phyloP scores from a whole-genome alignment of 2,113 vertebrate species.

The Pelobates fuscus region DNA sequence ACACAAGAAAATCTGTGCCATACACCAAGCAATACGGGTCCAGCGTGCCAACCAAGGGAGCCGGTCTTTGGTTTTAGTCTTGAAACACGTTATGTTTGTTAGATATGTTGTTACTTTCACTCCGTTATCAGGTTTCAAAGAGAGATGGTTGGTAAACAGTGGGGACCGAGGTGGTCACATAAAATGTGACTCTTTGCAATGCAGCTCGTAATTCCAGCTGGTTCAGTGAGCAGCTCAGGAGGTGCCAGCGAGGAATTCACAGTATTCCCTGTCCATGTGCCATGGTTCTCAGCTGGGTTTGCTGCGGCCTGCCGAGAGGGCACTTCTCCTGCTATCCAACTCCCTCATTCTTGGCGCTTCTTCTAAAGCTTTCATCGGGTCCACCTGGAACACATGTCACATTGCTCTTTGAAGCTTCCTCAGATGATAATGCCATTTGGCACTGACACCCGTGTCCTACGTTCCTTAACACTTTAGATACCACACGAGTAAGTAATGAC shows the following conservation, averaged over 20 bases:
- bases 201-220: background rate
- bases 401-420: background rate
- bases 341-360: background rate
- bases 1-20: no score
- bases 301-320: background rate
- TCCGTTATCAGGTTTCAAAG: no score
- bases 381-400: slow-evolving; percentile 22
- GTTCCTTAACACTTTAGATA: background rate
- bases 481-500: no score
- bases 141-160: no score
- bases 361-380: background rate
- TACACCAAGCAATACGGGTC: no score
- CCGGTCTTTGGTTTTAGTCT: no score
- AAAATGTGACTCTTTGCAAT: no score
- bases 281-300: background rate
- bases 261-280: background rate
- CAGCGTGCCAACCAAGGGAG: no score
- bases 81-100: no score
- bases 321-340: background rate
- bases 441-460: background rate
- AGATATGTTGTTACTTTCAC: no score
- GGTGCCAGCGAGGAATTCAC: background rate
- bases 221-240: background rate
- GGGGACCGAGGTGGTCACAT: background rate
- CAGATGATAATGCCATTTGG: background rate